Base-by-base conservation (phyloP, 2,113 vertebrate species). In the Labeo rohita region DNA sequence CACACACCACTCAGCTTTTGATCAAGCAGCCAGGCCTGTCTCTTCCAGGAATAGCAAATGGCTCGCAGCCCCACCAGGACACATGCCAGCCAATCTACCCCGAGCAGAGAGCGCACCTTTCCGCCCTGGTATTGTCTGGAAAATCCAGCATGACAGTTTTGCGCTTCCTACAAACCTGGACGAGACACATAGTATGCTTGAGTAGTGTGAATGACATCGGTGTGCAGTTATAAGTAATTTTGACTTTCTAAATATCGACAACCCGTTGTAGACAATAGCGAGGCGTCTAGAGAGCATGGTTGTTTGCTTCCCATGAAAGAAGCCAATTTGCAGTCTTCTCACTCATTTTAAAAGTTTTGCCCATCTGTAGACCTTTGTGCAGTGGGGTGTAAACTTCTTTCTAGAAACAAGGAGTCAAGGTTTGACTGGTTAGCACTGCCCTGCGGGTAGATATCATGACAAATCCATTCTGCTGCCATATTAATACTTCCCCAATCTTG, bases 21-120 rank as follows among this genome's bases (percentile, higher is more conserved):
- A 49, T 86, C 68, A 80, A 75, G 47, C 80, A 63, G 65, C 76
- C 77, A 82, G 43, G 7, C 59, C 23, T 73, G 34, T 59, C 54
- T 43, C 49, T 82, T 68, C 77, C 70, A 81, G 56, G 70, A 81
- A 88, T 75, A 75, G 78, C 78, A 75, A 21, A 56, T 80, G 75
- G 65, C 86, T 79, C 16, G 4, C 73, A 43, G 75, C 65, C 76
- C 49, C 43, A 65, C 70, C 79, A 77, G 79, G 50, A 80, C 45
- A 66, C n/a, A 77, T 59, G 84, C 80, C 87, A 85, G 87, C 70
- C 87, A 68, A 80, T 75, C 76, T 54, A 8, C 45, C 74, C 83
- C 8, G 13, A 84, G 68, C 86, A 84, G 47, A 61, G n/a, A 50
- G 66, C 66, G 8, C 68, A 52, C 45, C 43, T 74, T 72, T 63